Evolutionary conservation across 1,140 invertebrate genomes (phyloP).

Genomic region (Charaxes varanes): DNA sequence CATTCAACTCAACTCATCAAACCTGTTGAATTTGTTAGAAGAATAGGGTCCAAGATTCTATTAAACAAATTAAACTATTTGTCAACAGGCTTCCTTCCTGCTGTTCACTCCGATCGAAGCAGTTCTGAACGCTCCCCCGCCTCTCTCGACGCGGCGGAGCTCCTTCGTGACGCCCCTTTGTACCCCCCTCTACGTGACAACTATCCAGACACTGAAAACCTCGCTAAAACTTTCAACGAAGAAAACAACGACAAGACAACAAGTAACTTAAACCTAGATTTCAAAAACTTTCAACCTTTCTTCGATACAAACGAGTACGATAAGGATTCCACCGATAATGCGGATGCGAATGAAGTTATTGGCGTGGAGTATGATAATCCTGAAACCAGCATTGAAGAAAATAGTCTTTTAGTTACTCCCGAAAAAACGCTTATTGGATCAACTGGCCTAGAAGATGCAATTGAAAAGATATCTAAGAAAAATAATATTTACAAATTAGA

Average conservation of each 20-base stretch:
- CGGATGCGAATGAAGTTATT: conserved; percentile 13
- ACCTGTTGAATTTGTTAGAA: not conserved
- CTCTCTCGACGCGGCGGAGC: conserved; percentile 39
- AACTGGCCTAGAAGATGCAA: conserved; percentile 3
- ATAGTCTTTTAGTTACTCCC: conserved; percentile 24
- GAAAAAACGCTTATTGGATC: conserved; percentile 16
- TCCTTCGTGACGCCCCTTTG: conserved; percentile 52
- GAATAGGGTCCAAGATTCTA: no score
- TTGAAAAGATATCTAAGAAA: not conserved
- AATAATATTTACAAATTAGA: conserved; percentile 10
- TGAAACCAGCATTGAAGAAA: conserved; percentile 30
- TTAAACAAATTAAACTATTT: conserved; percentile 15
- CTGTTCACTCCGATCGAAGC: conserved; percentile 30
- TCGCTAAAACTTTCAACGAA: conserved; percentile 12
- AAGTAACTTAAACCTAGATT: conserved; percentile 14
- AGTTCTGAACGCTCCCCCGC: conserved; percentile 39
- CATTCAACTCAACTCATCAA: no score
- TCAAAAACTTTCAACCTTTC: conserved; percentile 20
- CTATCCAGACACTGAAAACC: conserved; percentile 13
- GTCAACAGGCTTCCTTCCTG: conserved; percentile 37
- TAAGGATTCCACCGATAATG: conserved; percentile 19
- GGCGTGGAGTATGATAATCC: conserved; percentile 22
- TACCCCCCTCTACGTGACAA: conserved; percentile 48
- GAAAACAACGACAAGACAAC: conserved; percentile 15
- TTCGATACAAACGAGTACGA: conserved; percentile 22